Base-by-base conservation (phyloP, 2,888 invertebrate genomes). In the Notodonta dromedarius region DNA sequence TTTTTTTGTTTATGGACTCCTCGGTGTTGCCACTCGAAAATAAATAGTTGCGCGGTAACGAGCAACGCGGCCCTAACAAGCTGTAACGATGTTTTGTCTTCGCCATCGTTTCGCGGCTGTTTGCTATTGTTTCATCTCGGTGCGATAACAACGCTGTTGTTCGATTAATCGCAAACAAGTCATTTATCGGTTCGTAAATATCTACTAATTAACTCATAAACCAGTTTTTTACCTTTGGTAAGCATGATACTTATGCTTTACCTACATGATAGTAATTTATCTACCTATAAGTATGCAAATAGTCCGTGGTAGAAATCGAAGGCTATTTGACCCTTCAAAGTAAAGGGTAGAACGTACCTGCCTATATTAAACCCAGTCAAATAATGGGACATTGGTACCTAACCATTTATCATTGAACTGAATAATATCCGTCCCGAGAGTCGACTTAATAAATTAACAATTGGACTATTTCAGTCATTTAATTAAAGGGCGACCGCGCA, bases 1-100 rank as follows among this genome's bases (percentile, higher is more conserved):
- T 92, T 93, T 93, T 93, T 93, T 92, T 93, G 92, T 93, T 91
- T 93, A 91, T 91, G 82, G 84, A 90, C 91, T 89, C 90, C 88
- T 86, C 88, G 90, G 86, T 93, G 93, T 92, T 90, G 91, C 91
- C 90, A 90, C 92, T 93, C 85, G 85, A 92, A 88, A 91, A 90
- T 90, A 91, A 93, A 92, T 91, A 93, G 88, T 87, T 70, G 78
- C 79, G 82, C 85, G 82, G 87, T 90, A 90, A 88, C 88, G 88
- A 90, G 92, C 90, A 88, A 87, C 89, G 87, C 85, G 87, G 83
- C 70, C 82, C 81, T 91, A 91, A 92, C 92, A 89, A 91, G 89
- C 86, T 83, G 84, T 84, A 86, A 87, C 89, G 87, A 87, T 87
- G 89, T 88, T 90, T 89, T 86, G 86, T 89, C 86, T 87, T 84